Evolutionary conservation across 2,113 vertebrate species (phyloP).

Genomic region (Erpornis zantholeuca): DNA sequence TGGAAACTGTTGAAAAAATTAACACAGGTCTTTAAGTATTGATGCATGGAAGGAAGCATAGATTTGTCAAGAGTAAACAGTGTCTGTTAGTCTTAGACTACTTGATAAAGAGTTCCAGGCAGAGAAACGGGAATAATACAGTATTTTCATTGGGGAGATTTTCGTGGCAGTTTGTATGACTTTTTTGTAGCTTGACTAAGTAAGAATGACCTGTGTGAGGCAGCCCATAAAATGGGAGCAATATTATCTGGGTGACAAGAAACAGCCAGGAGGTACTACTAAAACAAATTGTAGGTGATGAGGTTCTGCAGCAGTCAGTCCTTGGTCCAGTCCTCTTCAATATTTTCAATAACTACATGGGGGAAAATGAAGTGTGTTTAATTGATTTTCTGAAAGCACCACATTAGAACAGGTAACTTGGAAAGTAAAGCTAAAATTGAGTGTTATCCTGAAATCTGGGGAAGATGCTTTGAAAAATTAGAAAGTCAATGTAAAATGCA

Average conservation of each 20-base stretch:
- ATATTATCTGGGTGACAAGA: background rate
- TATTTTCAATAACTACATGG: background rate
- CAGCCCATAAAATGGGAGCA: background rate
- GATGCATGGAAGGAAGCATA: background rate
- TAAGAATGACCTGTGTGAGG: background rate
- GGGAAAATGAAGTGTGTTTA: background rate
- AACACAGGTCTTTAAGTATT: background rate
- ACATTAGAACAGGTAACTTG: background rate
- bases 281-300: background rate
- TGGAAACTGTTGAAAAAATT: background rate
- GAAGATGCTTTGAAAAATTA: background rate
- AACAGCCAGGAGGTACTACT: background rate
- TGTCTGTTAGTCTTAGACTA: background rate
- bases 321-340: background rate
- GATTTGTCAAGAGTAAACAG: background rate
- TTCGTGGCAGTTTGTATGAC: background rate
- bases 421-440: background rate
- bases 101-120: background rate
- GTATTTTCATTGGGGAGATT: background rate
- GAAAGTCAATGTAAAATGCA: background rate
- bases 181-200: background rate
- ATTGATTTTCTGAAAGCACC: background rate
- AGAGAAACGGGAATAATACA: background rate
- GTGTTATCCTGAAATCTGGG: background rate
- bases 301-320: background rate